These are phyloP conservation scores for Nephrotoma guestfalica DNA, from an alignment of 2,888 invertebrate species.

Conservation along the genomic window DNA sequence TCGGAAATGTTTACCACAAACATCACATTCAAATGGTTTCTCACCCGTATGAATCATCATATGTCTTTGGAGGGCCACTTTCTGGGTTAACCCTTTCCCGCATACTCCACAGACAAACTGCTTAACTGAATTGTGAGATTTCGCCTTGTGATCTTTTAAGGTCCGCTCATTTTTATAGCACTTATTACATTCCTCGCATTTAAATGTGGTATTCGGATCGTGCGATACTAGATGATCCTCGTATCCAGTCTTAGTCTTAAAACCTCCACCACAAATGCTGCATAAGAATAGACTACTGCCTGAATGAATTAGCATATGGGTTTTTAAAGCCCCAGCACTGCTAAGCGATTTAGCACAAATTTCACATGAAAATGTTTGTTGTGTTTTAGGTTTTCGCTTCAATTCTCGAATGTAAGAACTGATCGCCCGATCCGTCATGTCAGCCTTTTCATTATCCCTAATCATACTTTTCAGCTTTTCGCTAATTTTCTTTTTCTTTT, in stretches of 20 bases:
- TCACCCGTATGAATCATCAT: constrained; percentile 27
- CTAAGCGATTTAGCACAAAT: constrained; percentile 26
- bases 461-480: not conserved
- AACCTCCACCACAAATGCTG: constrained; percentile 25
- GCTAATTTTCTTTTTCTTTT: not conserved
- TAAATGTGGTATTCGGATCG: constrained; percentile 26
- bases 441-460: not conserved
- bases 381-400: constrained; percentile 6
- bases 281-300: constrained; percentile 25
- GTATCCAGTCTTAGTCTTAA: constrained; percentile 29
- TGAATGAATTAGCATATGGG: constrained; percentile 30
- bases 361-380: constrained; percentile 18
- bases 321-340: constrained; percentile 26
- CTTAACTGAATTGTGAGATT: constrained; percentile 25
- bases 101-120: constrained; percentile 28
- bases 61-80: constrained; percentile 25
- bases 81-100: constrained; percentile 30
- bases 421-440: not conserved
- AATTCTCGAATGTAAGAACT: not conserved
- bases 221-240: constrained; percentile 28
- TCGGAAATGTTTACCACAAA: constrained; percentile 25
- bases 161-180: constrained; percentile 15
- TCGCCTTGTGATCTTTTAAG: constrained; percentile 11
- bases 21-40: constrained; percentile 26
- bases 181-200: constrained; percentile 25